Evolutionary conservation across 2,888 invertebrate species (phyloP), one percentile per base, ranked within the genome.

Genomic region (Pammene fasciana): DNA sequence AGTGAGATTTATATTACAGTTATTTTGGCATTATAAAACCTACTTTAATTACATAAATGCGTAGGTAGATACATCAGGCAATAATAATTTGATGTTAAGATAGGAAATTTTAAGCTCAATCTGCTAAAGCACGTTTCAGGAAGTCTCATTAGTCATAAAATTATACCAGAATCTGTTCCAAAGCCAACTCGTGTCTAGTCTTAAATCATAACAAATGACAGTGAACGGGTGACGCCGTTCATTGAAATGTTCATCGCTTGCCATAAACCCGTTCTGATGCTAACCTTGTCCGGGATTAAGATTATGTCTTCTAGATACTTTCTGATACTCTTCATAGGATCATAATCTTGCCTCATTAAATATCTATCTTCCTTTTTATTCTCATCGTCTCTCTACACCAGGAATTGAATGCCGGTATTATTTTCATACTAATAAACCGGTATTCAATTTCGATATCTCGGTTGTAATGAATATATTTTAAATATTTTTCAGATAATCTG

Each of bases 131-230:
- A 59, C 11, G 41, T n/a, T 60, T 11, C 43, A 57, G 52, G 50
- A 43, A 68, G 16, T 48, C 50, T 68, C 64, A 50, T 43, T 45
- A 59, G 56, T 68, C 61, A 48, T 10, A 14, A 16, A 56, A 48
- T 64, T 26, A 13, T 2, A 34, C n/a, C 26, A 56, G 57, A 45
- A 64, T n/a, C 41, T 48, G 16, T 36, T 59, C 57, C 52, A 50
- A 59, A 52, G 64, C 68, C 68, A 68, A 68, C 11, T 65, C 45
- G 16, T 56, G 11, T 26, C 26, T n/a, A 50, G 50, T 62, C 62
- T 65, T 68, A 68, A 68, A 68, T 68, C 57, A 64, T 52, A 50
- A 52, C 57, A 59, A 52, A 34, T 54, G 54, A 54, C 52, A 43
- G 57, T 57, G 36, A 57, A 56, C 34, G 38, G 61, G 61, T 56